phyloP scores from a whole-genome alignment of 2,797 vertebrate species.

The Sarcophilus harrisii region DNA sequence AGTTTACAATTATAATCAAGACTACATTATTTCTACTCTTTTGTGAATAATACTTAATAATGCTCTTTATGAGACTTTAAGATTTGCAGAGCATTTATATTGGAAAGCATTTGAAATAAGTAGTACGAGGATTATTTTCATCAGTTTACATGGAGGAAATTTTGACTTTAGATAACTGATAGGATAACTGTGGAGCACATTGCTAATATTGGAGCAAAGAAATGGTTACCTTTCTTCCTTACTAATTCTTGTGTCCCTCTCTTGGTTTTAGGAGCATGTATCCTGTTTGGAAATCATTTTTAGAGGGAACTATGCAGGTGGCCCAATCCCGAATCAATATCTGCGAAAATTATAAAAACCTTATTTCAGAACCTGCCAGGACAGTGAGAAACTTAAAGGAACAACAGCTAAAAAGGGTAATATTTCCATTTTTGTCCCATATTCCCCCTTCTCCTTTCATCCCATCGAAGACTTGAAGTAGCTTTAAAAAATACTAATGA shows the following conservation, averaged over 20 bases:
- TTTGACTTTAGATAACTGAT: not conserved
- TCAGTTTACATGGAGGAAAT: not conserved
- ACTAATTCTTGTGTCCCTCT: constrained; percentile 63
- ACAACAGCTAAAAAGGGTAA: constrained; percentile 97
- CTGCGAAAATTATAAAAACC: constrained; percentile 96
- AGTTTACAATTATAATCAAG: not conserved
- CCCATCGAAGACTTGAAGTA: not conserved
- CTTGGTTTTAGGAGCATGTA: constrained; percentile 92
- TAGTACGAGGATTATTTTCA: not conserved
- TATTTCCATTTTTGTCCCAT: constrained; percentile 17
- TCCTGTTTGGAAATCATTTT: constrained; percentile 96
- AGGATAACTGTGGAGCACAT: not conserved
- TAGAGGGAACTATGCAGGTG: constrained; percentile 96
- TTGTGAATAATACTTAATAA: not conserved
- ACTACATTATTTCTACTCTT: not conserved
- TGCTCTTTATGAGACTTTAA: not conserved
- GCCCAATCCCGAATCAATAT: constrained; percentile 96
- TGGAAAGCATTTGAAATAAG: not conserved
- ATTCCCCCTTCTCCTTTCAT: not conserved
- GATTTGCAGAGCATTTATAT: not conserved
- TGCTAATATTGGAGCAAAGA: not conserved
- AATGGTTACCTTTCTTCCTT: constrained; percentile 47
- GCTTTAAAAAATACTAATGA: constrained; percentile 55
- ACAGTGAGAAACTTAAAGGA: constrained; percentile 96
- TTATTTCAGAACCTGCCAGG: constrained; percentile 96